phyloP scores from a whole-genome alignment of 1,140 invertebrate species.

The Eumaeus atala region DNA sequence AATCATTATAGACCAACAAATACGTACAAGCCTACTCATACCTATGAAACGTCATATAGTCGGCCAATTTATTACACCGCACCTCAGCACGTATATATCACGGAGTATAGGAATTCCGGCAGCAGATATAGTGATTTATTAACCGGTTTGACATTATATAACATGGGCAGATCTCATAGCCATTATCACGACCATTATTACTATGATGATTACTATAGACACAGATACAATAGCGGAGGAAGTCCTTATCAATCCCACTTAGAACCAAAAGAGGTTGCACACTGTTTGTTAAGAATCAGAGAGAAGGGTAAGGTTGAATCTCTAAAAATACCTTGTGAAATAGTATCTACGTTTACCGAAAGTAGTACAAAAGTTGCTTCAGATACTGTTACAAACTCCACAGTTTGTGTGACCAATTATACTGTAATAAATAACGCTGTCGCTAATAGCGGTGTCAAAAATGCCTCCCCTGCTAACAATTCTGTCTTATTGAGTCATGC shows the following conservation, averaged over 20 bases:
- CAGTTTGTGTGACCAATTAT: constrained; percentile 33
- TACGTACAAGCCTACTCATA: constrained; percentile 3
- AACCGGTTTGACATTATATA: constrained; percentile 59
- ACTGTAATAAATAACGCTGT: constrained; percentile 25
- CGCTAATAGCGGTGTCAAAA: neutral
- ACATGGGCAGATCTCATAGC: constrained; percentile 50
- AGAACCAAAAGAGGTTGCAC: constrained; percentile 37
- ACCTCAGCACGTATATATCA: constrained; percentile 55
- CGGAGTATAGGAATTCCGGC: constrained; percentile 53
- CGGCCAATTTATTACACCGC: constrained; percentile 40
- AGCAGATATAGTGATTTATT: constrained; percentile 53
- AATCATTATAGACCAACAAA: constrained; percentile 10
- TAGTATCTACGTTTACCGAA: constrained; percentile 59
- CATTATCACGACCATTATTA: constrained; percentile 57
- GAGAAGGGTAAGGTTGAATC: constrained; percentile 41
- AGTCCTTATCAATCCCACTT: constrained; percentile 22
- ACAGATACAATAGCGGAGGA: constrained; percentile 32
- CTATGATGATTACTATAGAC: constrained; percentile 55
- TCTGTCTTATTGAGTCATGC: too few species aligned
- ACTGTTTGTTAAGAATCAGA: constrained; percentile 48
- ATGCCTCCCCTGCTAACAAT: neutral
- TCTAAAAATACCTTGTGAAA: constrained; percentile 60
- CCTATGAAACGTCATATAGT: constrained; percentile 19
- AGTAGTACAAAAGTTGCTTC: constrained; percentile 33
- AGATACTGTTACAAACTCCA: constrained; percentile 27